Percentiles rank a stretch among this genome's conserved stretches.
These are phyloP conservation scores for Pygmarrhopalites habei DNA, from an alignment of 1,140 invertebrate genomes.

Conservation along the genomic window DNA sequence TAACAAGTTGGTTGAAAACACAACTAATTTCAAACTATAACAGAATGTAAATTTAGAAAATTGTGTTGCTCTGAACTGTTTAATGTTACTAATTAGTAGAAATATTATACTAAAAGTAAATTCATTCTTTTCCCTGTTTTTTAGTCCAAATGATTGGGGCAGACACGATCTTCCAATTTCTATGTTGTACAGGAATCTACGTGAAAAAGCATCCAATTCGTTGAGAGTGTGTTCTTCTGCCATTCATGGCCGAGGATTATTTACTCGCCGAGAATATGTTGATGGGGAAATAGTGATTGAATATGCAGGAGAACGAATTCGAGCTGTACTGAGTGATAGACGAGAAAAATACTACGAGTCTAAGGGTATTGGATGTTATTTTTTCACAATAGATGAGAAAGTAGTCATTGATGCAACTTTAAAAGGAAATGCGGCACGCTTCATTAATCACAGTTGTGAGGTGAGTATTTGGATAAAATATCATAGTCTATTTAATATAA, in stretches of 20 bases:
- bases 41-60: too few relatives aligned
- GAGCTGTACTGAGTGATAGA: constrained; percentile 56
- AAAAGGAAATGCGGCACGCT: constrained; percentile 87
- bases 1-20: too few relatives aligned
- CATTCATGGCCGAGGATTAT: constrained; percentile 77
- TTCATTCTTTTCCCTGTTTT: too few relatives aligned
- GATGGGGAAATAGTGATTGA: constrained; percentile 96
- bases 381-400: constrained; percentile 97
- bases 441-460: constrained; percentile 98
- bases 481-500: too few relatives aligned
- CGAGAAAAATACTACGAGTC: constrained; percentile 85
- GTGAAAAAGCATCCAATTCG: constrained; percentile 60
- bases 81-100: too few relatives aligned
- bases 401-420: constrained; percentile 86
- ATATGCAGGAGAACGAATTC: constrained; percentile 89
- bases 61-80: too few relatives aligned
- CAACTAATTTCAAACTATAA: too few relatives aligned
- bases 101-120: too few relatives aligned
- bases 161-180: constrained; percentile 58
- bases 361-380: constrained; percentile 92
- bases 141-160: background rate
- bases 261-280: constrained; percentile 87
- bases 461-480: too few relatives aligned
- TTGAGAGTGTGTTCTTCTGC: constrained; percentile 86
- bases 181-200: constrained; percentile 55